Evolutionary conservation across 1,140 invertebrate species (phyloP), one percentile per base, ranked within the genome.

Genomic region (Pogonognathellus flavescens): DNA sequence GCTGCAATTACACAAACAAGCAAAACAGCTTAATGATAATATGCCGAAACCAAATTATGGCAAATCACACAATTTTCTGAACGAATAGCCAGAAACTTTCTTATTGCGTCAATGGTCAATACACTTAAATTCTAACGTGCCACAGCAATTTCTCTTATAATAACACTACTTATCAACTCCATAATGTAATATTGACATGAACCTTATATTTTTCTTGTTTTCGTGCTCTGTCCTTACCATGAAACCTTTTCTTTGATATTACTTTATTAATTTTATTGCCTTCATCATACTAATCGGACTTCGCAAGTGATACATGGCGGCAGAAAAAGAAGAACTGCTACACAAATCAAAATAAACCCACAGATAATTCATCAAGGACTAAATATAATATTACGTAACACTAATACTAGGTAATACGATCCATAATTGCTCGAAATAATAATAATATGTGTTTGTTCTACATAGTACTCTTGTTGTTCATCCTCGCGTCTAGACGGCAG

Each of bases 1-100:
- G 41, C 70, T 10, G 70, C 70, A 76, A 76, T 76, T 76, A 76
- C 70, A 76, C 41, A 76, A 76, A 76, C 70, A 76, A 76, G n/a
- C 70, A 76, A 66, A 76, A 16, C 70, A 25, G 41, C 70, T 13
- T 76, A 76, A 76, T 41, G 31, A 41, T 41, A 41, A 41, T 76
- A 76, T 49, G 41, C 25, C 49, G 41, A 25, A 18, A 76, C 49
- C 10, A 76, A 76, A 76, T 76, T 31, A 25, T 31, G 31, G 70
- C 70, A 50, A 50, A 76, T 76, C 70, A 31, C 70, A 76, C 49
- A 31, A 76, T 76, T 76, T 76, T 76, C 16, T 76, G n/a, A 76
- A 76, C 70, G 70, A 25, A 76, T 31, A 76, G 70, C 10, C 25
- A 41, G 25, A 76, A 76, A 76, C 70, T 76, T 76, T 76, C 70